Evolutionary conservation across 1,140 invertebrate genomes (phyloP).

Genomic region (Saxidomus purpurata): DNA sequence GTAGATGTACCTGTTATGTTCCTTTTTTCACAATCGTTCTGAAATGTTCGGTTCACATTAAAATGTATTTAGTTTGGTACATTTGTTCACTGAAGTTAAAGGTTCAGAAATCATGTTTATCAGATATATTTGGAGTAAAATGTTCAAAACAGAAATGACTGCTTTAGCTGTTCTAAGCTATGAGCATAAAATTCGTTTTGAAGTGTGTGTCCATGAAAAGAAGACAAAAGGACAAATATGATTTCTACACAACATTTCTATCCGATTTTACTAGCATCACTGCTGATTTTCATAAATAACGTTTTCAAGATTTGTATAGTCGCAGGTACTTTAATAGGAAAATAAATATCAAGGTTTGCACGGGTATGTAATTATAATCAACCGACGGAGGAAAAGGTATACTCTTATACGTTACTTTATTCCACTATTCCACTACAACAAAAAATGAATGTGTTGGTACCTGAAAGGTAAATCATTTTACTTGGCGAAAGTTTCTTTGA

Average conservation of each 20-base stretch:
- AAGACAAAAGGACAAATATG: neutral
- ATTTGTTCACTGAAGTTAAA: neutral
- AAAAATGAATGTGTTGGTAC: no score
- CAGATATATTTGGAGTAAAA: no score
- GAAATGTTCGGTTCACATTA: slow-evolving; percentile 57
- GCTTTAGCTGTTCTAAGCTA: no score
- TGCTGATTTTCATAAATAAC: neutral
- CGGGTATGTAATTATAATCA: neutral
- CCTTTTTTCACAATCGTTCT: slow-evolving; percentile 30
- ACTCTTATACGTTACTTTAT: slow-evolving; percentile 10
- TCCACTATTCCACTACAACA: neutral
- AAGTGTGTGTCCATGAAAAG: no score
- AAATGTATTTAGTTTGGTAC: neutral
- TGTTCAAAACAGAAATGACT: no score
- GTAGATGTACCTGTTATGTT: slow-evolving; percentile 50
- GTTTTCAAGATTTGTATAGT: slow-evolving; percentile 10
- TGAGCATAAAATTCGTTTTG: no score
- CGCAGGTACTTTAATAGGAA: slow-evolving; percentile 37
- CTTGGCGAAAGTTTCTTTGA: neutral
- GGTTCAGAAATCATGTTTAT: slow-evolving; percentile 6
- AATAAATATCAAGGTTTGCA: neutral
- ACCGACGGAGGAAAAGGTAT: neutral
- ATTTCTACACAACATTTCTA: neutral
- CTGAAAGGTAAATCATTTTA: no score
- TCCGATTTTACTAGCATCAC: neutral